Conservation (phyloP, 2,888 invertebrate genomes). For the Lysandra coridon region DNA sequence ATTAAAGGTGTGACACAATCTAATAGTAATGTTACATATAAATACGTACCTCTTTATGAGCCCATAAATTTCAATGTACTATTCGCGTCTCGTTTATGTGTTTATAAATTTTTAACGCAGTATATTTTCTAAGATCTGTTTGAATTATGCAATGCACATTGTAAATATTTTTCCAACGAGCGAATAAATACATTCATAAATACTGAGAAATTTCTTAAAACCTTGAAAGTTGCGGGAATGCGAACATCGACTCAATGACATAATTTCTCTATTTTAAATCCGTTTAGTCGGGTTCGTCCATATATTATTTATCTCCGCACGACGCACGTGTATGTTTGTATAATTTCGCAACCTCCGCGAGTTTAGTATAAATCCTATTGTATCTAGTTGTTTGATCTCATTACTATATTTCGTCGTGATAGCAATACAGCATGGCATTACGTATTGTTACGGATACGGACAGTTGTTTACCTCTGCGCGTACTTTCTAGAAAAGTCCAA, state of each 20-base stretch:
- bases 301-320: not conserved
- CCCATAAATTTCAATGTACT: not conserved
- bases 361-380: not conserved
- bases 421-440: not conserved
- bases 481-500: no score
- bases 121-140: not conserved
- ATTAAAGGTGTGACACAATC: not conserved
- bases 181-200: conserved; percentile 25
- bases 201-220: conserved; percentile 31
- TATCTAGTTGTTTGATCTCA: not conserved
- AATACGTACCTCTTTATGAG: not conserved
- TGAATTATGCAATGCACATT: not conserved
- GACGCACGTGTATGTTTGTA: not conserved
- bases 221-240: conserved; percentile 51
- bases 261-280: conserved; percentile 67
- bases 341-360: not conserved
- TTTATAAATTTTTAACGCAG: not conserved
- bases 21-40: not conserved
- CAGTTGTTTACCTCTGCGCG: no score
- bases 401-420: not conserved
- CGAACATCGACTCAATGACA: conserved; percentile 55
- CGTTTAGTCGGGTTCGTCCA: conserved; percentile 50
- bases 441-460: no score
- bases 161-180: conserved; percentile 28
- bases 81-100: not conserved